Percentiles rank a stretch among this genome's conserved stretches.
Evolutionary conservation across 2,113 vertebrate genomes (phyloP).

Genomic region (Thermophis baileyi): DNA sequence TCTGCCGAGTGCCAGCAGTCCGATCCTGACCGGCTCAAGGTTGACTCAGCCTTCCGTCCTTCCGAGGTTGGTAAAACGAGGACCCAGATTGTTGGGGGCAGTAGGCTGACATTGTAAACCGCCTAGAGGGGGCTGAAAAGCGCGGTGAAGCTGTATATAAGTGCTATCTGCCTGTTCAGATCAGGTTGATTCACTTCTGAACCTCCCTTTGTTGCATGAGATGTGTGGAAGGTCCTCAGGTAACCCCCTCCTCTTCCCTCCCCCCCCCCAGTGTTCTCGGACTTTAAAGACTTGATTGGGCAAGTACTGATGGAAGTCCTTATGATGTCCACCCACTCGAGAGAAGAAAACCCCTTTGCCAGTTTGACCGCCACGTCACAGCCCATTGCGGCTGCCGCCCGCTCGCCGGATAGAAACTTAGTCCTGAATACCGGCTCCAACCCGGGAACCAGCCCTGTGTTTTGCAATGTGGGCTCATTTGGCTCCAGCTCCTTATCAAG

Average conservation of each 20-base stretch:
- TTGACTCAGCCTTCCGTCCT: too few relatives aligned
- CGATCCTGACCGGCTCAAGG: too few relatives aligned
- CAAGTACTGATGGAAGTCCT: slow-evolving; percentile 99
- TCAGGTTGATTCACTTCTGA: neutral
- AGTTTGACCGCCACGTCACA: slow-evolving; percentile 96
- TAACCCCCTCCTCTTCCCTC: neutral
- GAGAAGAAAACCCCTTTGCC: slow-evolving; percentile 92
- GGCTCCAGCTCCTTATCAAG: slow-evolving; percentile 92
- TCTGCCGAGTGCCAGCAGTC: too few relatives aligned
- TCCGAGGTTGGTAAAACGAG: too few relatives aligned
- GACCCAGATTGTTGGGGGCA: too few relatives aligned
- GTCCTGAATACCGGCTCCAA: slow-evolving; percentile 80
- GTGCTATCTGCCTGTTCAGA: neutral
- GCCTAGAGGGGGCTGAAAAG: too few relatives aligned
- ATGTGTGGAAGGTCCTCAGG: neutral
- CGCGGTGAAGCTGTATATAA: too few relatives aligned
- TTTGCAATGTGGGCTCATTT: slow-evolving; percentile 84
- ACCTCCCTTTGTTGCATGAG: neutral
- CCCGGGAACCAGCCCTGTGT: slow-evolving; percentile 88
- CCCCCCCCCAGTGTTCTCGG: slow-evolving; percentile 82
- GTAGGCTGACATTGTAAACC: too few relatives aligned
- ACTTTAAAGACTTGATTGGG: slow-evolving; percentile 96
- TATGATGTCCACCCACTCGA: slow-evolving; percentile 94
- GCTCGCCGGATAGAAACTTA: slow-evolving; percentile 85
- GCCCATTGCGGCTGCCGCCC: slow-evolving; percentile 87